Percentiles rank a stretch among this genome's conserved stretches.
Conservation (phyloP, 2,113 vertebrate species). For the Gila orcuttii region DNA sequence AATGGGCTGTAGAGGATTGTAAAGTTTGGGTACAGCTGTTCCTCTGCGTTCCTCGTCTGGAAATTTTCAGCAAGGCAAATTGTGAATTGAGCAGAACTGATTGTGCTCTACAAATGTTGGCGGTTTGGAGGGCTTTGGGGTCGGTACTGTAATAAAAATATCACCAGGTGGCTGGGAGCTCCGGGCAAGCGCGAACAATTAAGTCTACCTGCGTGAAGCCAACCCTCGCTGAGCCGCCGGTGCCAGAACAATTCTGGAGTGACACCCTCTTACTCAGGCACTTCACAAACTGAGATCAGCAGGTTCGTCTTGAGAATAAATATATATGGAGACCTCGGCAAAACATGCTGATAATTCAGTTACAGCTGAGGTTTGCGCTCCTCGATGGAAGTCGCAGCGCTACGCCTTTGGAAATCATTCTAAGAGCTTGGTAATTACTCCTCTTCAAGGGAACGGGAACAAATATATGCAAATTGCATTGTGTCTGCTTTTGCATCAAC, state of each 20-base stretch:
- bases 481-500: conserved; percentile 62
- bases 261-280: conserved; percentile 42
- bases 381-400: conserved; percentile 36
- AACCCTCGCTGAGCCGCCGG: conserved; percentile 39
- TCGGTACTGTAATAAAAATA: conserved; percentile 57
- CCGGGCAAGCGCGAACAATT: conserved; percentile 54
- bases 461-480: conserved; percentile 66
- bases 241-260: conserved; percentile 45
- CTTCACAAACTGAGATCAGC: conserved; percentile 40
- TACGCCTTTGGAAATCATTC: conserved; percentile 56
- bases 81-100: conserved; percentile 2
- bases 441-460: conserved; percentile 58
- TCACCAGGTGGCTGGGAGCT: conserved; percentile 50
- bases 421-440: conserved; percentile 59
- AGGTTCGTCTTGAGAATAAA: conserved; percentile 24
- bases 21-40: not conserved
- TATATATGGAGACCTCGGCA: not conserved
- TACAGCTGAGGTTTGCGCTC: conserved; percentile 17
- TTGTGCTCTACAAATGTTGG: conserved; percentile 40
- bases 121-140: conserved; percentile 41
- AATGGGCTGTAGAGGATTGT: no score
- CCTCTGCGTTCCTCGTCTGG: not conserved
- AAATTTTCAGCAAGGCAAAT: not conserved
- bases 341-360: conserved; percentile 50
- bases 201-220: conserved; percentile 52